Conservation (phyloP, 1,140 invertebrate species). For the Pentalonia nigronervosa region DNA sequence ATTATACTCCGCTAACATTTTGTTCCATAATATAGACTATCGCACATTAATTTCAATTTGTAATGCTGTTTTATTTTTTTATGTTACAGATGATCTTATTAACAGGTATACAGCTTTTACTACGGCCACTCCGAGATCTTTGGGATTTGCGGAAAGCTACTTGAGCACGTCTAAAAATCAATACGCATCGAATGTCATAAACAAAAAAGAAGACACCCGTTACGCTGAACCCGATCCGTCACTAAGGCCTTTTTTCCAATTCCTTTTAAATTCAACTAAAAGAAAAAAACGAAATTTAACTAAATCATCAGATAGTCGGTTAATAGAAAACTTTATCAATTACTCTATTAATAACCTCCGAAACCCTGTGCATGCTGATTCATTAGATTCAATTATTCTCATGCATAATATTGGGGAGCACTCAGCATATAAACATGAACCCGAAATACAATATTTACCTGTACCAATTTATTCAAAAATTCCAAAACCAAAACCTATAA, state of each 20-base stretch:
- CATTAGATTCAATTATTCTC: background rate
- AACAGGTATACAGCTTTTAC: slow-evolving; percentile 49
- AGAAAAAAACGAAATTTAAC: slow-evolving; percentile 41
- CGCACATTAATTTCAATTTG: background rate
- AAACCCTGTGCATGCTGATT: background rate
- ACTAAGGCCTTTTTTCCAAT: slow-evolving; percentile 42
- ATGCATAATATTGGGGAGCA: background rate
- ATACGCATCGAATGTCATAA: background rate
- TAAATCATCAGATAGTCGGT: background rate
- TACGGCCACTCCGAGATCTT: slow-evolving; percentile 22
- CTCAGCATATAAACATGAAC: background rate
- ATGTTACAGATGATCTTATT: slow-evolving; percentile 43
- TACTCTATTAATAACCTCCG: background rate
- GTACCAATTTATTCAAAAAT: background rate
- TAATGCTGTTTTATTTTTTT: background rate
- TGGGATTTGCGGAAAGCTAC: slow-evolving; percentile 1
- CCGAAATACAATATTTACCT: slow-evolving; percentile 41
- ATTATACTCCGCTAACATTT: background rate
- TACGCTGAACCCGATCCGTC: slow-evolving; percentile 43
- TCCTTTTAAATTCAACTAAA: slow-evolving; percentile 46
- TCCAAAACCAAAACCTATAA: background rate
- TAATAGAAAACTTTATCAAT: slow-evolving; percentile 24
- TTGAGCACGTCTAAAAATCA: slow-evolving; percentile 23
- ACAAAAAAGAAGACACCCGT: slow-evolving; percentile 2
- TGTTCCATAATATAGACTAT: background rate